Evolutionary conservation across 2,113 vertebrate genomes (phyloP).

Genomic region (Piaya cayana): DNA sequence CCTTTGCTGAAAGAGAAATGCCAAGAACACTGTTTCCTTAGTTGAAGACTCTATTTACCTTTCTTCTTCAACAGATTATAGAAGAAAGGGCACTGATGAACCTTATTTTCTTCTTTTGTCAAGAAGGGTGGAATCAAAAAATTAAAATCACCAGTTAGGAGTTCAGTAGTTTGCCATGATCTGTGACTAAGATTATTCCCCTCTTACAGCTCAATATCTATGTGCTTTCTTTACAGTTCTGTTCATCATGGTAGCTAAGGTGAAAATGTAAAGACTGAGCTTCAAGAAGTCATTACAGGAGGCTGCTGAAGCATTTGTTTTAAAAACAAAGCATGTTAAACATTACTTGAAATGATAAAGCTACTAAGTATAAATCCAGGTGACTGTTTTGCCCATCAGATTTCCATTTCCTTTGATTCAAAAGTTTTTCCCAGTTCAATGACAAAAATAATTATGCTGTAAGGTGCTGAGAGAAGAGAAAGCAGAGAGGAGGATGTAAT

Average conservation of each 20-base stretch:
- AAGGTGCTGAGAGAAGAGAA: not conserved
- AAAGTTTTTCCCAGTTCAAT: not conserved
- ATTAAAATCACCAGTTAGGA: not conserved
- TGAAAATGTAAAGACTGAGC: not conserved
- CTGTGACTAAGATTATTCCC: not conserved
- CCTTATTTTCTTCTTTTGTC: not conserved
- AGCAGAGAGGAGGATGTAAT: not conserved
- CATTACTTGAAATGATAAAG: not conserved
- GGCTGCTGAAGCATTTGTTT: not conserved
- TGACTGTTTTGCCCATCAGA: accelerated
- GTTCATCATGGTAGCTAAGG: not conserved
- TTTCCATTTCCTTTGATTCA: not conserved
- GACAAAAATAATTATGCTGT: not conserved
- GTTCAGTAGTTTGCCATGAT: not conserved
- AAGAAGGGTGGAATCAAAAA: not conserved
- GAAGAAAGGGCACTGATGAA: not conserved
- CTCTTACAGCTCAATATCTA: not conserved
- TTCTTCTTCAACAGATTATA: not conserved
- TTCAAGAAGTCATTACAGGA: not conserved
- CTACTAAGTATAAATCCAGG: not conserved
- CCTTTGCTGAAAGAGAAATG: not conserved
- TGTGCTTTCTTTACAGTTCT: not conserved
- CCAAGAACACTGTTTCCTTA: not conserved
- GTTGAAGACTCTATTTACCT: not conserved
- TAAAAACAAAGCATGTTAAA: not conserved